phyloP scores from a whole-genome alignment of 1,140 invertebrate species.

The Musca vetustissima region DNA sequence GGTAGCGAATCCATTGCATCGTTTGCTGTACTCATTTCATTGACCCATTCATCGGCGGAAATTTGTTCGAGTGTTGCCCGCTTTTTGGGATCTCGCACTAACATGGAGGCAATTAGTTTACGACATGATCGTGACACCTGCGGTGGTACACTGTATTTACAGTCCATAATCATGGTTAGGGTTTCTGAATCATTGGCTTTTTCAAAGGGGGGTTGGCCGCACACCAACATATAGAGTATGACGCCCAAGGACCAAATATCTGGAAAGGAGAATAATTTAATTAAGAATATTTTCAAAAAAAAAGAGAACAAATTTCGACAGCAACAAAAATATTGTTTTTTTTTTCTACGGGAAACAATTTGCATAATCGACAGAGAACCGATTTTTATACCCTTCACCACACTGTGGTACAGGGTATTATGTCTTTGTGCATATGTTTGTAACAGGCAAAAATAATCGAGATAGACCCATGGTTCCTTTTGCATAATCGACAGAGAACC shows the following conservation, averaged over 20 bases:
- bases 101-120: constrained; percentile 88
- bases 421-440: too few relatives aligned
- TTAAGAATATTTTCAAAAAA: too few relatives aligned
- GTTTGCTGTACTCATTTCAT: constrained; percentile 50
- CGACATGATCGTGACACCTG: constrained; percentile 83
- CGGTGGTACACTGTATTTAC: constrained; percentile 91
- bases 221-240: constrained; percentile 97
- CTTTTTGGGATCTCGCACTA: constrained; percentile 88
- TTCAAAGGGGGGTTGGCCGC: constrained; percentile 95
- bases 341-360: too few relatives aligned
- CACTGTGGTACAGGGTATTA: too few relatives aligned
- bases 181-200: constrained; percentile 99
- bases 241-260: constrained; percentile 99
- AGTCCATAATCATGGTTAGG: constrained; percentile 99
- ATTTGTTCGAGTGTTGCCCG: constrained; percentile 88
- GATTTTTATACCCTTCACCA: too few relatives aligned
- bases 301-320: too few relatives aligned
- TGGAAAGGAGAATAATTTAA: constrained; percentile 45
- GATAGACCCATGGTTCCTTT: too few relatives aligned
- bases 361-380: too few relatives aligned
- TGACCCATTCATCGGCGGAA: constrained; percentile 84
- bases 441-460: too few relatives aligned
- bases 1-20: constrained; percentile 65
- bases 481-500: too few relatives aligned
- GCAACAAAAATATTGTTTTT: too few relatives aligned